Evolutionary conservation across 1,140 invertebrate species (phyloP), one percentile per base, ranked within the genome.

Genomic region (Nymphalis io): DNA sequence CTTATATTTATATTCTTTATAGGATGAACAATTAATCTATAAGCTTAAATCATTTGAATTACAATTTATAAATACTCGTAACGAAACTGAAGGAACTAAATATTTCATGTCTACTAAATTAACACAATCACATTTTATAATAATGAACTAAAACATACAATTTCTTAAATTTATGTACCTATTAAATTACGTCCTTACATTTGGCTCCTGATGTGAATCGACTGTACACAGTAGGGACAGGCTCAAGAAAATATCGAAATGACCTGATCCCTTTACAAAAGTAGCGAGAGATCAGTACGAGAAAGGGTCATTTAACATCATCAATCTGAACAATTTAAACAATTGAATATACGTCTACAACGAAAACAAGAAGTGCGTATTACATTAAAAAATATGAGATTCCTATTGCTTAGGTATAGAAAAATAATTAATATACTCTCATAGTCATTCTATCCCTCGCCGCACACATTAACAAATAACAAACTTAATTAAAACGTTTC

Each of bases 81-180:
- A 91, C 88, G 89, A 90, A 90, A 90, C 81, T 89, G 80, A 88
- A 91, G 89, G 89, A 91, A 91, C 89, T 91, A 89, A 91, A 89
- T 85, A 87, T 85, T 89, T 89, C 80, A 83, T 86, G 75, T 82
- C 79, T 84, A 87, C 78, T 89, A 85, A 88, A 86, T 76, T 82
- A 88, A 78, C 77, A 84, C 75, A 85, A 90, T 90, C 88, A 90
- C 88, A 90, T 78, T 88, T 85, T 78, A 33, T 33, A 33, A 33
- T 33, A 82, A 83, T 79, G 57, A 89, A 89, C 80, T 87, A 87
- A 90, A 80, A 81, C 80, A 85, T 72, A 62, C 72, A 79, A 80
- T 81, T 76, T 83, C 77, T 81, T 83, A 83, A 77, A 78, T 80
- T 77, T 82, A 84, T 80, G 77, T 84, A 82, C 74, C 73, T 85